These are phyloP conservation scores for Pocota personata DNA, from an alignment of 2,888 invertebrate species.

Conservation along the genomic window DNA sequence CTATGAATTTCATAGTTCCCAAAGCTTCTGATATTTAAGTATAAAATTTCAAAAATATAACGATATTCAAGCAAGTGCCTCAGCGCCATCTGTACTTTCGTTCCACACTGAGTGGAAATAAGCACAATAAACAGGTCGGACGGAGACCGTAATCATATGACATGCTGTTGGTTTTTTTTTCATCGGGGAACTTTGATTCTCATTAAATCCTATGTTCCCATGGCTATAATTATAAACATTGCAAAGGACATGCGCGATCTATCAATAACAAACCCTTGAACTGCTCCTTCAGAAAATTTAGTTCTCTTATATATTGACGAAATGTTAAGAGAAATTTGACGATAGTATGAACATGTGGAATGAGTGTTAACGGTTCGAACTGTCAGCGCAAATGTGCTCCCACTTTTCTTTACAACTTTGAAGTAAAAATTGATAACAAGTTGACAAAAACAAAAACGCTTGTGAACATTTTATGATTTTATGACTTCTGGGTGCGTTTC, in stretches of 20 bases:
- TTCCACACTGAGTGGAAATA: not conserved
- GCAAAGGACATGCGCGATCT: not conserved
- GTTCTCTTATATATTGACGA: not conserved
- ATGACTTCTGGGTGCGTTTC: no score
- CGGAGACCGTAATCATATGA: not conserved
- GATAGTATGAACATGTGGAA: not conserved
- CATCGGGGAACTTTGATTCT: not conserved
- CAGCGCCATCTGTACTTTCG: constrained; percentile 24
- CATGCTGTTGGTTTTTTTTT: not conserved
- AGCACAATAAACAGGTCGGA: not conserved
- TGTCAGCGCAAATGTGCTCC: not conserved
- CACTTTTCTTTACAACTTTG: not conserved
- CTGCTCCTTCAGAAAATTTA: not conserved
- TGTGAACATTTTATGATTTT: no score
- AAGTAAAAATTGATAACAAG: not conserved
- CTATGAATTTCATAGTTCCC: not conserved
- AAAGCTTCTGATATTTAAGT: not conserved
- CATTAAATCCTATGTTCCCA: no score
- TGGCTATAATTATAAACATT: not conserved
- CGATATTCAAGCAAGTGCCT: not conserved
- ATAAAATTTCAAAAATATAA: not conserved
- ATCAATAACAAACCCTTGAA: not conserved
- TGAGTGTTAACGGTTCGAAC: not conserved
- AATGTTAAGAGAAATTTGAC: not conserved
- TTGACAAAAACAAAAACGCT: no score